phyloP scores from a whole-genome alignment of 2,888 invertebrate genomes.

The Matsumyia berberina region DNA sequence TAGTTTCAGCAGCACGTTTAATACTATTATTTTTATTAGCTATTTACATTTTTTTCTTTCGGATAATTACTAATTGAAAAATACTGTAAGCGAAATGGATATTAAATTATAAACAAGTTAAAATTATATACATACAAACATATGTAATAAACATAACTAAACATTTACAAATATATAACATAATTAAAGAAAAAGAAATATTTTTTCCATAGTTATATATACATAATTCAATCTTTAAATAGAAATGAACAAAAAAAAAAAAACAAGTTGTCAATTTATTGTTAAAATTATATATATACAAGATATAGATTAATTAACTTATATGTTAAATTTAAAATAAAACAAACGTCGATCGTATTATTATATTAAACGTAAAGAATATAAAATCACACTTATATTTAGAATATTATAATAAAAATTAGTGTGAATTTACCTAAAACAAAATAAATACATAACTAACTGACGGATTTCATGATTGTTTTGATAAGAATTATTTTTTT shows the following conservation, averaged over 20 bases:
- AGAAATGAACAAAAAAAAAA: conserved; percentile 31
- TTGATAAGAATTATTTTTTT: background rate
- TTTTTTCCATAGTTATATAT: conserved; percentile 45
- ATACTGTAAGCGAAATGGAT: conserved; percentile 6
- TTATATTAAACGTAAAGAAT: conserved; percentile 27
- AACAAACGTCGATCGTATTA: conserved; percentile 33
- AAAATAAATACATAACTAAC: conserved; percentile 4
- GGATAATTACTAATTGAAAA: background rate
- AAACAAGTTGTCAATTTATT: conserved; percentile 63
- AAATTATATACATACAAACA: conserved; percentile 19
- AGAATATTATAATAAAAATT: conserved; percentile 3
- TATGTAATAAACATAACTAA: conserved; percentile 24
- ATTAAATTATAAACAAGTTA: conserved; percentile 29
- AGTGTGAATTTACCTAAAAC: conserved; percentile 31
- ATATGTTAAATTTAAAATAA: conserved; percentile 7
- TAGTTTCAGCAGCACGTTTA: no score
- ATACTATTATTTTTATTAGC: no score
- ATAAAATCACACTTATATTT: conserved; percentile 41
- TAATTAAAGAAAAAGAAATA: conserved; percentile 18
- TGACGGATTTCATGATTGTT: background rate
- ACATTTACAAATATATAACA: conserved; percentile 14
- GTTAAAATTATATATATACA: conserved; percentile 56
- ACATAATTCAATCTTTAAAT: conserved; percentile 32
- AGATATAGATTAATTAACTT: conserved; percentile 29
- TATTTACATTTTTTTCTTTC: background rate